These are phyloP conservation scores for Sylvia borin DNA, from an alignment of 2,797 vertebrate genomes.

Conservation along the genomic window DNA sequence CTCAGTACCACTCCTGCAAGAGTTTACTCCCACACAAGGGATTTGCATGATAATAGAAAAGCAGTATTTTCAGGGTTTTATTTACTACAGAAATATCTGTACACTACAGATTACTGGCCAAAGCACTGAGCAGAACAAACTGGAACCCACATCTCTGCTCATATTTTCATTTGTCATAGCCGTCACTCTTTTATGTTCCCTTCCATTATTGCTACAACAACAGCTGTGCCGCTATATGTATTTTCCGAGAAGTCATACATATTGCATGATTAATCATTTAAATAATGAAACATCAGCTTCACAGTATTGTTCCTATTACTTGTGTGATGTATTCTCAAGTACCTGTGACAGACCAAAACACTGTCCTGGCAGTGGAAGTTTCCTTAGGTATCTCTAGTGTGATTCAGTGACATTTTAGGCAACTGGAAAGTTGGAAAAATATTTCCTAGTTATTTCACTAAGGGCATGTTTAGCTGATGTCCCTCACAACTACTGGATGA, in stretches of 20 bases:
- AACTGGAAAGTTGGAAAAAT: neutral
- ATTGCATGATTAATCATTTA: neutral
- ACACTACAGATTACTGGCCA: neutral
- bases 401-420: neutral
- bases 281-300: neutral
- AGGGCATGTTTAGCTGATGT: neutral
- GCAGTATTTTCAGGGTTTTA: neutral
- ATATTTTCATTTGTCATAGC: neutral
- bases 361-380: neutral
- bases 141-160: neutral
- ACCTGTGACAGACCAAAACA: neutral
- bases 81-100: conserved; percentile 7
- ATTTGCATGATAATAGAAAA: conserved; percentile 16
- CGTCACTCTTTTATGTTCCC: neutral
- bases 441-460: neutral
- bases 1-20: neutral
- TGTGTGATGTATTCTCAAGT: neutral
- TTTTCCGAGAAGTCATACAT: neutral
- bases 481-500: neutral
- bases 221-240: neutral
- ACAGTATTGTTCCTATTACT: neutral
- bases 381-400: neutral
- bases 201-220: neutral
- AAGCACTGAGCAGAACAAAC: neutral
- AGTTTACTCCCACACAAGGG: neutral